A percentile compares a stretch with the other conserved stretches of the same genome.
phyloP scores from a whole-genome alignment of 2,888 invertebrate genomes.

The Zygaena filipendulae region DNA sequence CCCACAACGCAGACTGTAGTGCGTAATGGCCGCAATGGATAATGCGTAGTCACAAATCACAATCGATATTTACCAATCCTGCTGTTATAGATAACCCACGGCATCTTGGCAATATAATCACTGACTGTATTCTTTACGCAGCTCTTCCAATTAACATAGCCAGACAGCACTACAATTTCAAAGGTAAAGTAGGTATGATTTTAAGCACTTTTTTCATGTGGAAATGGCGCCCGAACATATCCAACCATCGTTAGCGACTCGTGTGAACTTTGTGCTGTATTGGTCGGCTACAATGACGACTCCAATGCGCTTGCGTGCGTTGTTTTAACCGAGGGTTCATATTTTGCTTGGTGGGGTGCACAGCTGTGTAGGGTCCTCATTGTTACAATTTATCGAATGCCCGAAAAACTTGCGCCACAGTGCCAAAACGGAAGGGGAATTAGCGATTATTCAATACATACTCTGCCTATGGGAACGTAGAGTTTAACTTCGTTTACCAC shows the following conservation, averaged over 20 bases:
- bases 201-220: too few species aligned
- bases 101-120: slow-evolving; percentile 46
- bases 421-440: slow-evolving; percentile 10
- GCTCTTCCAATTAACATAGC: too few species aligned
- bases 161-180: too few species aligned
- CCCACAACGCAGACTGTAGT: too few species aligned
- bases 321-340: slow-evolving; percentile 50
- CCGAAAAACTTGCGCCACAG: too few species aligned
- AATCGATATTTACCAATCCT: slow-evolving; percentile 64
- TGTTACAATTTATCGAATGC: slow-evolving; percentile 20
- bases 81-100: slow-evolving; percentile 43
- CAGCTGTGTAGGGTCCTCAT: slow-evolving; percentile 46
- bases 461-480: too few species aligned
- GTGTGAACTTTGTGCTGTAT: slow-evolving; percentile 36
- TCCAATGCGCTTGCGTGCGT: slow-evolving; percentile 58
- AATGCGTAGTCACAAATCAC: too few species aligned
- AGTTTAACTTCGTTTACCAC: too few species aligned
- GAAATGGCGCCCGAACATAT: slow-evolving; percentile 32
- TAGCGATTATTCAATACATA: slow-evolving; percentile 5
- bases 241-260: slow-evolving; percentile 45
- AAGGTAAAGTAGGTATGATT: too few species aligned
- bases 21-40: slow-evolving; percentile 45
- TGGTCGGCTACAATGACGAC: slow-evolving; percentile 36
- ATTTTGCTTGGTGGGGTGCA: slow-evolving; percentile 47
- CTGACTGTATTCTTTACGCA: too few species aligned